Percentiles rank a stretch among this genome's conserved stretches.
phyloP scores from a whole-genome alignment of 1,140 invertebrate genomes.

The Meloidogyne hapla region DNA sequence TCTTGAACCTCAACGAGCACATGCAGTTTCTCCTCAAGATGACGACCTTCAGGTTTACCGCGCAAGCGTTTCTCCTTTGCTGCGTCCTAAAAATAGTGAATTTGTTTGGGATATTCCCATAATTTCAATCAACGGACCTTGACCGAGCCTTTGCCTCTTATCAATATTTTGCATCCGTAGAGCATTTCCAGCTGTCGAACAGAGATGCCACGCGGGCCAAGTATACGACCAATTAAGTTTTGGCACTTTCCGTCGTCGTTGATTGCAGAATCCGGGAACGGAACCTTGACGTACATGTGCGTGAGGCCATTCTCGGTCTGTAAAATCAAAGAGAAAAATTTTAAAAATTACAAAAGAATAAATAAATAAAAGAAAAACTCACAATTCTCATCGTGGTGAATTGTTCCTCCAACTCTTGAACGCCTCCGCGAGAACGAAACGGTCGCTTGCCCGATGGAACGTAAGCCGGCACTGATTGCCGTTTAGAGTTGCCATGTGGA shows the following conservation, averaged over 20 bases:
- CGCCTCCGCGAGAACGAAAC: not conserved
- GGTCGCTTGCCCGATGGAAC: not conserved
- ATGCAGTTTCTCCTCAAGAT: conserved; percentile 95
- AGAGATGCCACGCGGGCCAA: conserved; percentile 96
- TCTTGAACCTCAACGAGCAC: conserved; percentile 75
- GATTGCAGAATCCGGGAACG: not conserved
- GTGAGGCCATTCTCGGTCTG: not conserved
- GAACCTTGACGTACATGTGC: not conserved
- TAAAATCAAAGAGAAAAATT: not conserved
- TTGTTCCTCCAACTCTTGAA: not conserved
- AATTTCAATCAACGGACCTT: conserved; percentile 18
- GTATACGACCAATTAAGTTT: conserved; percentile 96
- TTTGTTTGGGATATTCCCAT: not conserved
- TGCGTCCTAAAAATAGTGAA: conserved; percentile 30
- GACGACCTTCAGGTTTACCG: conserved; percentile 98
- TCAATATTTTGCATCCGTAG: conserved; percentile 99
- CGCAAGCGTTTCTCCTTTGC: conserved; percentile 31
- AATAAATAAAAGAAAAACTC: not conserved
- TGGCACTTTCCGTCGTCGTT: not conserved
- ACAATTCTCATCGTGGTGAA: not conserved
- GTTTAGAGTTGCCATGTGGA: not conserved
- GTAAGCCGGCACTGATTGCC: conserved; percentile 1
- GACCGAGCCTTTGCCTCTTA: conserved; percentile 94
- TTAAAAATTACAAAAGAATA: not conserved
- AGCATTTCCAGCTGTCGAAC: conserved; percentile 97